Conservation (phyloP, 2,888 invertebrate species). For the Xanthorhoe spadicearia region DNA sequence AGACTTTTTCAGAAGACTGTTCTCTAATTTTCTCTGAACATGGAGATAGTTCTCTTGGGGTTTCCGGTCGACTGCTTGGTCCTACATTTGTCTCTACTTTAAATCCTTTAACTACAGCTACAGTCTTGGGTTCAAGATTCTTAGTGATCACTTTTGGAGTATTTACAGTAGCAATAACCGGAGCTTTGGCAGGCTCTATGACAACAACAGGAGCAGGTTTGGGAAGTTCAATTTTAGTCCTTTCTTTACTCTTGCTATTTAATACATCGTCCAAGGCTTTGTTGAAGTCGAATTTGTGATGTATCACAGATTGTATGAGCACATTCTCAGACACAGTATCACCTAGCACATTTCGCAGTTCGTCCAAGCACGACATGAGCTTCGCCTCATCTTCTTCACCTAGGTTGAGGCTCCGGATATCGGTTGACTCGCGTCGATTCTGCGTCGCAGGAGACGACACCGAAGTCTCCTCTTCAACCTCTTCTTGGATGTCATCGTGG, state of each 20-base stretch:
- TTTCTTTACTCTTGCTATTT: slow-evolving; percentile 62
- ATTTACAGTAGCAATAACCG: slow-evolving; percentile 58
- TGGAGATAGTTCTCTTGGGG: slow-evolving; percentile 89
- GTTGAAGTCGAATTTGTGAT: slow-evolving; percentile 89
- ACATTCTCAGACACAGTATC: slow-evolving; percentile 89
- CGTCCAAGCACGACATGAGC: slow-evolving; percentile 93
- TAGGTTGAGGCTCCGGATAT: slow-evolving; percentile 79
- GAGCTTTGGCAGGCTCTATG: slow-evolving; percentile 62
- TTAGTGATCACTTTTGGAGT: slow-evolving; percentile 72
- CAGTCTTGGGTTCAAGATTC: slow-evolving; percentile 72
- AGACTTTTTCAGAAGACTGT: slow-evolving; percentile 72
- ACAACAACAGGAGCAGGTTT: slow-evolving; percentile 54
- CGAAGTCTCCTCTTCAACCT: slow-evolving; percentile 79
- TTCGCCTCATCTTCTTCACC: slow-evolving; percentile 89
- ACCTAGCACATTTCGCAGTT: slow-evolving; percentile 91
- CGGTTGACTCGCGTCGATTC: slow-evolving; percentile 76
- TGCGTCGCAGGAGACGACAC: slow-evolving; percentile 52
- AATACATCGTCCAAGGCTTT: slow-evolving; percentile 90
- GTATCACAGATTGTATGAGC: slow-evolving; percentile 89
- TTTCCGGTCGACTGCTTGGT: slow-evolving; percentile 67
- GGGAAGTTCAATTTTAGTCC: slow-evolving; percentile 50
- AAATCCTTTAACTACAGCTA: slow-evolving; percentile 84
- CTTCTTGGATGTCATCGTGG: slow-evolving; percentile 90
- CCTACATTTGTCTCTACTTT: slow-evolving; percentile 69
- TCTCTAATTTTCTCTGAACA: slow-evolving; percentile 83